Conservation (phyloP, 2,888 invertebrate genomes). For the Diarsia brunnea region DNA sequence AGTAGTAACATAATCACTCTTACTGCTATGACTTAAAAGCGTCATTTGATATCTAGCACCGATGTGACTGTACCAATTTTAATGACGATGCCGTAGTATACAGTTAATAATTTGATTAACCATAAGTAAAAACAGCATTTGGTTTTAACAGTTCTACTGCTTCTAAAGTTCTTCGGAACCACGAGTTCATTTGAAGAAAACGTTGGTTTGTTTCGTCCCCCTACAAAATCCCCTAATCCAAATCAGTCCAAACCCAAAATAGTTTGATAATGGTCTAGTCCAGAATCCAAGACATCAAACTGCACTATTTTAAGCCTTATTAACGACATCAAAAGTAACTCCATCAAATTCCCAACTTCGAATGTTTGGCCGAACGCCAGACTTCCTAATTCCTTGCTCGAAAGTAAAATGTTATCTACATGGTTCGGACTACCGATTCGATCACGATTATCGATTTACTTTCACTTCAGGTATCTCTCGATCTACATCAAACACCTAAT, state of each 20-base stretch:
- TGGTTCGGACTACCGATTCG: constrained; percentile 51
- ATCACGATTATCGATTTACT: constrained; percentile 76
- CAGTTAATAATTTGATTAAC: not conserved
- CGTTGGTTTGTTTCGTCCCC: not conserved
- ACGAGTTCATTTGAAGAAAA: not conserved
- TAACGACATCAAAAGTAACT: constrained; percentile 35
- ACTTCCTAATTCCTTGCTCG: constrained; percentile 48
- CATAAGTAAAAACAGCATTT: no score
- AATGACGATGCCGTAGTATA: not conserved
- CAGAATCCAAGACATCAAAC: constrained; percentile 4
- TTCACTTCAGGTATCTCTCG: constrained; percentile 73
- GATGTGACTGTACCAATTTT: not conserved
- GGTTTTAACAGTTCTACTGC: not conserved
- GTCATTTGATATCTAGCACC: not conserved
- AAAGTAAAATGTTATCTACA: constrained; percentile 62
- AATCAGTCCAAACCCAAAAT: not conserved
- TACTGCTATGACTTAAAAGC: not conserved
- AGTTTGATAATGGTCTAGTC: constrained; percentile 11
- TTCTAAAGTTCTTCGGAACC: not conserved
- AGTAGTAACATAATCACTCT: not conserved
- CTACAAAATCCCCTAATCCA: not conserved
- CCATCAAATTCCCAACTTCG: constrained; percentile 19
- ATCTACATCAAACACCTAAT: constrained; percentile 68
- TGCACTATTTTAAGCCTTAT: constrained; percentile 22
- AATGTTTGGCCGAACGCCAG: constrained; percentile 41